These are phyloP conservation scores for Acanthoscelides obtectus DNA, from an alignment of 2,888 invertebrate genomes.

Conservation along the genomic window DNA sequence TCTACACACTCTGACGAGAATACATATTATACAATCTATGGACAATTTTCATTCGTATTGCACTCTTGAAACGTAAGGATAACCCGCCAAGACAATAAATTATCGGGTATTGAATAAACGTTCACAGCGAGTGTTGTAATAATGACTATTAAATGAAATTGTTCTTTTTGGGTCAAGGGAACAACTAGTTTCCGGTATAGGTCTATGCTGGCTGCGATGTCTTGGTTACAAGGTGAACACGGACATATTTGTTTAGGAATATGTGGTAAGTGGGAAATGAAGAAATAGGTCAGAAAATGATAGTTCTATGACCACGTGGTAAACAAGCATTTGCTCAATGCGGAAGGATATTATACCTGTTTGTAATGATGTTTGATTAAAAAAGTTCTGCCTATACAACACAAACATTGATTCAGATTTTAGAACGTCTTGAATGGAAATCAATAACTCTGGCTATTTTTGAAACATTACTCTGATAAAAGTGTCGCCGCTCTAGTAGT, in stretches of 20 bases:
- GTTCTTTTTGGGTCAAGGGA: slow-evolving; percentile 26
- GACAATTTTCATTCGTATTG: no score
- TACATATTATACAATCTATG: no score
- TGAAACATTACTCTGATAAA: no score
- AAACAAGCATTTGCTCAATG: not conserved
- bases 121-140: slow-evolving; percentile 14
- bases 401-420: no score
- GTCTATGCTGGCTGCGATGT: not conserved
- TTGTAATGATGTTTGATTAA: not conserved
- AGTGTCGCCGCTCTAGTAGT: no score
- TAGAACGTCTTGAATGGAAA: no score
- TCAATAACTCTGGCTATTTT: no score
- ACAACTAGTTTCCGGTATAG: slow-evolving; percentile 23
- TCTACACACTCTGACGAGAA: no score
- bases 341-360: not conserved
- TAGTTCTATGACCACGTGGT: not conserved
- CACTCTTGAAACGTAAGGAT: no score
- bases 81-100: slow-evolving; percentile 10
- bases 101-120: slow-evolving; percentile 13
- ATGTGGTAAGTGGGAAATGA: not conserved
- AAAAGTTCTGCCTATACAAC: no score
- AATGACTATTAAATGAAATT: slow-evolving; percentile 8
- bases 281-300: not conserved
- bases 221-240: not conserved
- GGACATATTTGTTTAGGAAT: not conserved